Percentiles rank a stretch among this genome's conserved stretches.
phyloP scores from a whole-genome alignment of 2,888 invertebrate genomes.

The Elmis aenea region DNA sequence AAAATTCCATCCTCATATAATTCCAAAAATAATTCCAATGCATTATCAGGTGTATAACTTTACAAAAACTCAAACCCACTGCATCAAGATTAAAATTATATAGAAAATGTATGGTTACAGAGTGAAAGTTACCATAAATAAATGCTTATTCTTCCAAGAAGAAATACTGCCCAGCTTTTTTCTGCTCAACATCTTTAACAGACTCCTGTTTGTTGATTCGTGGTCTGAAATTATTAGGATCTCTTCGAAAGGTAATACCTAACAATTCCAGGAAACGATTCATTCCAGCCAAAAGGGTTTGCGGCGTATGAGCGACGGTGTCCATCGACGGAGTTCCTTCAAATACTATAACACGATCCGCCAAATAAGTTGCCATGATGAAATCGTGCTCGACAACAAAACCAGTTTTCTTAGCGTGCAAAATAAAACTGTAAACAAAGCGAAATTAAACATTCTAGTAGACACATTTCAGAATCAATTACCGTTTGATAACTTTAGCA shows the following conservation, averaged over 20 bases:
- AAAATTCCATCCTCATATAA: not conserved
- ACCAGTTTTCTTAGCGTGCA: slow-evolving; percentile 98
- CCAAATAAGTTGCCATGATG: slow-evolving; percentile 99
- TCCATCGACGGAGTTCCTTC: slow-evolving; percentile 89
- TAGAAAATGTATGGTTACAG: no score
- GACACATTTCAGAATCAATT: slow-evolving; percentile 8
- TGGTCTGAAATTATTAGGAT: slow-evolving; percentile 98
- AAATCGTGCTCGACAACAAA: slow-evolving; percentile 99
- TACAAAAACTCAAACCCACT: no score
- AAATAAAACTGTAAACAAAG: slow-evolving; percentile 73
- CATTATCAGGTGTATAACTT: no score
- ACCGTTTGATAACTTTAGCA: slow-evolving; percentile 98
- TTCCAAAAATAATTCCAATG: slow-evolving; percentile 3
- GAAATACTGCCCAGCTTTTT: slow-evolving; percentile 96
- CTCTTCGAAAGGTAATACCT: slow-evolving; percentile 96
- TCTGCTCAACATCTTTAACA: slow-evolving; percentile 97
- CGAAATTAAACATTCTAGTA: slow-evolving; percentile 2
- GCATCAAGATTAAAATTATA: no score
- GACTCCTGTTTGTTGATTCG: slow-evolving; percentile 96
- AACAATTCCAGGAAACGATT: slow-evolving; percentile 92
- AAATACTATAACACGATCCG: slow-evolving; percentile 97
- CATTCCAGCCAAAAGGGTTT: slow-evolving; percentile 94
- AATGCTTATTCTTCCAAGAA: slow-evolving; percentile 86
- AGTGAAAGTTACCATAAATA: no score
- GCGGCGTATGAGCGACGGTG: slow-evolving; percentile 87